Conservation (phyloP, 2,797 vertebrate species). For the Lagodon rhomboides region DNA sequence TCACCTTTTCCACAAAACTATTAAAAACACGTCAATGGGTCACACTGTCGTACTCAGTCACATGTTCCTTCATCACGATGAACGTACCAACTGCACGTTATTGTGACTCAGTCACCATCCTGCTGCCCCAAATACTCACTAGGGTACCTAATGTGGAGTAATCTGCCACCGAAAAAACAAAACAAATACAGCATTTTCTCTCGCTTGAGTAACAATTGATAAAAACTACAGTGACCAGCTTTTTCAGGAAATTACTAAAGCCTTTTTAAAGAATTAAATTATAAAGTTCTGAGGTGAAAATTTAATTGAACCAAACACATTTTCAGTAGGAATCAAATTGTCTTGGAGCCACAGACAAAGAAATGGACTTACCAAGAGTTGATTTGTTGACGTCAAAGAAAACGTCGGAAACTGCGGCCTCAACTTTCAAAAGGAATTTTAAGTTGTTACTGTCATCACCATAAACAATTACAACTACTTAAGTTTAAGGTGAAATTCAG, state of each 20-base stretch:
- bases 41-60: background rate
- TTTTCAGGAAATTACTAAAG: too few relatives aligned
- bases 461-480: background rate
- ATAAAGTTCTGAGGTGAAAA: too few relatives aligned
- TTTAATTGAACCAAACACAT: too few relatives aligned
- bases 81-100: background rate
- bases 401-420: background rate
- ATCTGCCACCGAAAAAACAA: too few relatives aligned
- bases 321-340: background rate
- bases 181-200: too few relatives aligned
- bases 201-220: background rate
- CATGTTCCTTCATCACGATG: background rate
- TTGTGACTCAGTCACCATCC: background rate
- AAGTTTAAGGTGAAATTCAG: background rate
- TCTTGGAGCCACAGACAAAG: background rate
- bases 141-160: too few relatives aligned
- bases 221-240: too few relatives aligned
- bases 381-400: background rate
- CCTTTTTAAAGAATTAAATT: too few relatives aligned
- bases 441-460: background rate
- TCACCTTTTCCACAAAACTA: background rate
- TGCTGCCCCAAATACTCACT: too few relatives aligned
- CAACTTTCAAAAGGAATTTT: background rate
- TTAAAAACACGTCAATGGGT: background rate
- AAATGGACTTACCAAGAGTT: background rate